Evolutionary conservation across 1,140 invertebrate genomes (phyloP).

Genomic region (Drosophila arizonae): DNA sequence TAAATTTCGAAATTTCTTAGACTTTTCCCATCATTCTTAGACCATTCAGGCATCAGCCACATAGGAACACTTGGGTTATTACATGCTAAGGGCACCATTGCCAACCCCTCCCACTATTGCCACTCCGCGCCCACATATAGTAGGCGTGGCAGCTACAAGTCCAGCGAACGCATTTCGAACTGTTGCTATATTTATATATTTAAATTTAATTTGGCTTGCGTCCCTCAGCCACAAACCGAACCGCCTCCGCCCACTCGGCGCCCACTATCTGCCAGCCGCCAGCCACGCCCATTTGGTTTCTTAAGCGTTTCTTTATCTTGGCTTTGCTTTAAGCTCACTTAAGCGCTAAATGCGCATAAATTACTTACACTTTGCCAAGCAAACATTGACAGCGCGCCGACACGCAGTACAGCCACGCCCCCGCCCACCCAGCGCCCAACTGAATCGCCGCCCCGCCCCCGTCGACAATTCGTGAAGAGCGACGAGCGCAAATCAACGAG

Average conservation of each 20-base stretch:
- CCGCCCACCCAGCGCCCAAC: neutral
- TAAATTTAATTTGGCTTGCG: constrained; percentile 1
- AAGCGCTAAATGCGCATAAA: constrained; percentile 79
- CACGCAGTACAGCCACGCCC: constrained; percentile 41
- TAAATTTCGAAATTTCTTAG: no score
- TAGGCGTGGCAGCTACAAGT: neutral
- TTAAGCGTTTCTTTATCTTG: constrained; percentile 48
- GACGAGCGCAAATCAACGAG: constrained; percentile 54
- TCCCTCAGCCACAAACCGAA: neutral
- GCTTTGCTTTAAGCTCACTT: constrained; percentile 72
- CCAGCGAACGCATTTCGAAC: constrained; percentile 1
- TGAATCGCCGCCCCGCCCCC: no score
- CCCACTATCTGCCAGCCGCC: neutral
- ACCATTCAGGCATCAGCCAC: no score
- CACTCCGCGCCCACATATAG: neutral
- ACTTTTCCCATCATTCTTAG: no score
- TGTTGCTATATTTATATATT: constrained; percentile 5
- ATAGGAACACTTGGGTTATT: no score
- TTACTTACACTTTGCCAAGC: constrained; percentile 79
- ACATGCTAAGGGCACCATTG: no score
- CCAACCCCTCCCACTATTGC: neutral
- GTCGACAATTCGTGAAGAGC: constrained; percentile 1
- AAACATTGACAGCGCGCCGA: constrained; percentile 69
- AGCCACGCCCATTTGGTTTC: constrained; percentile 26
- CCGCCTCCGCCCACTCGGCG: neutral